Base-by-base conservation (phyloP, 2,113 vertebrate genomes). In the Maccullochella peelii region DNA sequence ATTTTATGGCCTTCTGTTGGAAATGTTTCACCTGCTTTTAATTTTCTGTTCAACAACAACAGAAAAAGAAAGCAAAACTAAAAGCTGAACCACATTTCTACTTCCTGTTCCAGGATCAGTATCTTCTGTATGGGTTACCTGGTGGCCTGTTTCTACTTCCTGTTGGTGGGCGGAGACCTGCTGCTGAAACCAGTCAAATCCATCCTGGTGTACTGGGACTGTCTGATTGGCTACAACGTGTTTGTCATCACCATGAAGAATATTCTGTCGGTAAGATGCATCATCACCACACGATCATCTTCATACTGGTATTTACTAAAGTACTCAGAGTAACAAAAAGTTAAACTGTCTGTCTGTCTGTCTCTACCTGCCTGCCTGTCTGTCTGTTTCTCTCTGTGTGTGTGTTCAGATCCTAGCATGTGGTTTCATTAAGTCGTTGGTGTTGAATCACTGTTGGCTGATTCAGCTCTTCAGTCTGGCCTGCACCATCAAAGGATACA, bases 181-280 rank as follows among this genome's bases (percentile, higher is more conserved):
- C 90, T 99, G 30, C 93, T 99, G 72, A 98, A 98, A 88, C 98
- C 98, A 81, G 96, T 98, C 77, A 96, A 92, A 89, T 97, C 95
- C 91, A 99, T 98, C 73, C 94, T 99, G 68, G 94, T 94, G 38
- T 98, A 97, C 87, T 99, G 98, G 98, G 98, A 99, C 93, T 99
- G 96, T 95, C 95, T 99, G 82, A 99, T 99, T 70, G 98, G 97
- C 3, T 99, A 99, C 95, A 99, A 99, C 0, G 93, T 98, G 20
- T 98, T 98, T 0, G 98, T 99, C 80, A 99, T 99, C 90, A 98
- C 97, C 2, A 99, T 99, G 98, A 99, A 99, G 92, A 99, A 99
- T 73, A 96, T 99, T 78, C 94, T 99, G 23, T 99, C 98, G 2
- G 98, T 98, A 23, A 77, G 82, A 61, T 27, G 12, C 54, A 8